Evolutionary conservation across 2,113 vertebrate genomes (phyloP).

Genomic region (Larimichthys crocea): DNA sequence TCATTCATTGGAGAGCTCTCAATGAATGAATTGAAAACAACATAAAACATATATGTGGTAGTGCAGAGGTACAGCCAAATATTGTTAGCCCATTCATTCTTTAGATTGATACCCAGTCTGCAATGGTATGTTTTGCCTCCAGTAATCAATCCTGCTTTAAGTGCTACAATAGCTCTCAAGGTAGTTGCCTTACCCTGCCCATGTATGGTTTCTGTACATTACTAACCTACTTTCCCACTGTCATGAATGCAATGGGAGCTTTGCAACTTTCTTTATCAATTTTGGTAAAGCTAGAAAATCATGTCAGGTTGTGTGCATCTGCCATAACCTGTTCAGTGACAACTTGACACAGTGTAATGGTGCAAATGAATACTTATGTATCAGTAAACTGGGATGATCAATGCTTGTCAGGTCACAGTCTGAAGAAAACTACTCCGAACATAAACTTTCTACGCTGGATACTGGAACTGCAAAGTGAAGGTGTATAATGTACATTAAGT

Average conservation of each 20-base stretch:
- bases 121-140: not conserved
- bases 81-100: not conserved
- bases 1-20: not conserved
- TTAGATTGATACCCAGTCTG: conserved; percentile 7
- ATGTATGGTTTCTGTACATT: conserved; percentile 23
- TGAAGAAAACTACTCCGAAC: not conserved
- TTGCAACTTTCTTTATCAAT: not conserved
- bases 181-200: not conserved
- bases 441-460: not conserved
- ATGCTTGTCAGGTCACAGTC: not conserved
- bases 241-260: not conserved
- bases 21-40: not conserved
- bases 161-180: not conserved
- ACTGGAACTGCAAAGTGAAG: conserved; percentile 3
- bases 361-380: not conserved
- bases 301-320: conserved; percentile 2
- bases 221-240: not conserved
- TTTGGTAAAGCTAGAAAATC: not conserved
- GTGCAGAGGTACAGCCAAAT: not conserved
- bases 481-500: not conserved
- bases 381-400: not conserved
- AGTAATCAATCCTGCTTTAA: conserved; percentile 14
- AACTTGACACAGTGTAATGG: not conserved
- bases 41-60: not conserved
- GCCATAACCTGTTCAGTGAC: not conserved